Base-by-base conservation (phyloP, 64 coral and sea anemone species). In the Montipora efflorescens region DNA sequence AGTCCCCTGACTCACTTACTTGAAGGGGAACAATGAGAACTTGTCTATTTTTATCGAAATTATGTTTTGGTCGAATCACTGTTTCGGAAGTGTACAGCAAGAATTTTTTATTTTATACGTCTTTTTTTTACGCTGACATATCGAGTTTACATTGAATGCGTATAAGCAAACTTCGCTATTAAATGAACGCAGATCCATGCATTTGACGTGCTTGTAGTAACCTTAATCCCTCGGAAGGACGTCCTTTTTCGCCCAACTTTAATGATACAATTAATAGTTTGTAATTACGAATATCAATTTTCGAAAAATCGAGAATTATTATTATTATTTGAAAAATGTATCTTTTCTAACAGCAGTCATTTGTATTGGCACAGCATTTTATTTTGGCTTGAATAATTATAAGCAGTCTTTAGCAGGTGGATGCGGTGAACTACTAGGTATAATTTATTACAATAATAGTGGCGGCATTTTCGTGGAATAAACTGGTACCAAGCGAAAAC, bases 331-430 rank as follows among this genome's bases (percentile, higher is more conserved):
- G 8, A 21, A 21, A 76, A 46, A 12, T 46, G 7, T 45, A 45
- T 76, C 23, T 76, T 12, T 76, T 13, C 13, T 36, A 46, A 76
- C 43, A 76, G 45, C 45, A 14, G 4, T 6, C 8, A 76, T 45
- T 76, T 76, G 23, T 76, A 3, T 46, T 45, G 74, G 21, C 36
- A 43, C 25, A 46, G 28, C 28, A 45, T 45, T 71, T 71, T 4
- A 9, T 16, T 64, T 64, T 64, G 61, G 61, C 13, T 64, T 19
- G 9, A 64, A 15, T 64, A 64, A 18, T 12, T 64, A 64, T 64
- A 12, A 64, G 61, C 61, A 64, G 61, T 64, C 14, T 64, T 77
- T 28, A 80, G 51, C 78, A 80, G 78, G 78, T 80, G 78, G 51
- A 80, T 80, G 11, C 2, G 10, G 20, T n/a, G 36, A 36, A 36